Evolutionary conservation across 2,113 vertebrate species (phyloP).

Genomic region (Labeo catla): DNA sequence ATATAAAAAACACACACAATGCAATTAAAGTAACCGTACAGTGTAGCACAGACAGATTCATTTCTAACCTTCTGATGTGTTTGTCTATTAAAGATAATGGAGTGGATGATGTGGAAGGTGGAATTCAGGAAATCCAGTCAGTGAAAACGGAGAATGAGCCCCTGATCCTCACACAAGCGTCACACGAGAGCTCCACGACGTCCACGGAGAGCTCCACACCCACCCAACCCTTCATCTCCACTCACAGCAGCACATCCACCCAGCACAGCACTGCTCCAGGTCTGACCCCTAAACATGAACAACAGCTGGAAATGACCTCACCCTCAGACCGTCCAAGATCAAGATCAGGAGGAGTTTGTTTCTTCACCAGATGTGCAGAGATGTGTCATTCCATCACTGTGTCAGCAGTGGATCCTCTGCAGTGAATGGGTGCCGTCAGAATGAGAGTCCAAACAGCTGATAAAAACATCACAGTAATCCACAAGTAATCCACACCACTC

Average conservation of each 20-base stretch:
- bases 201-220: background rate
- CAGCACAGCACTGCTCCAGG: background rate
- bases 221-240: background rate
- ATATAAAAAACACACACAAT: too few species aligned
- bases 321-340: too few species aligned
- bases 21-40: too few species aligned
- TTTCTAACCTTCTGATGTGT: background rate
- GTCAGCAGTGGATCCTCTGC: too few species aligned
- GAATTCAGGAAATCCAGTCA: conserved; percentile 11
- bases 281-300: background rate
- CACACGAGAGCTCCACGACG: background rate
- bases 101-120: background rate
- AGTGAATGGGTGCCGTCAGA: too few species aligned
- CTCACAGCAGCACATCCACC: background rate
- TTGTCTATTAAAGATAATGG: background rate
- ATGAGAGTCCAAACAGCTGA: too few species aligned
- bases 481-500: too few species aligned
- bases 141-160: conserved; percentile 13
- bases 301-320: too few species aligned
- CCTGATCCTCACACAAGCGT: background rate
- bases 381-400: too few species aligned
- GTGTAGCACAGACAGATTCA: background rate
- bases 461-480: too few species aligned
- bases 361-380: too few species aligned
- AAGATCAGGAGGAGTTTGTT: too few species aligned